Percentiles rank a stretch among this genome's conserved stretches.
Conservation (phyloP, 2,888 invertebrate genomes). For the Cremastinae sp. region DNA sequence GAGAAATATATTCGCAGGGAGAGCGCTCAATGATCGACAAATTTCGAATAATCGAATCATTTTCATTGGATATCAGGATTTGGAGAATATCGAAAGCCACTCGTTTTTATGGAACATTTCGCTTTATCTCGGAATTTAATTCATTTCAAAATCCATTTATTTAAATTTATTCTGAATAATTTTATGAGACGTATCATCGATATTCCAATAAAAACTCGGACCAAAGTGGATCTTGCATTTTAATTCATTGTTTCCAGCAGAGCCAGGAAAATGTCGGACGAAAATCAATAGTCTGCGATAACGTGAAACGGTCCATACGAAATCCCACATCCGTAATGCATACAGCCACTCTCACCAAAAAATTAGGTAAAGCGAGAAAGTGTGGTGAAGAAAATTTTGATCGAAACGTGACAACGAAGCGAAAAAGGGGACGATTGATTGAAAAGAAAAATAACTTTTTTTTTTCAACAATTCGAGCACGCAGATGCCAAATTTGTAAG, state of each 20-base stretch:
- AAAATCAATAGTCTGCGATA: too few species aligned
- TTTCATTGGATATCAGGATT: neutral
- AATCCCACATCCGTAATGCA: constrained; percentile 17
- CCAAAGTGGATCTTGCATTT: constrained; percentile 1
- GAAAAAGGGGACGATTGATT: constrained; percentile 3
- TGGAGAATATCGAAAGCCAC: neutral
- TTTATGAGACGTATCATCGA: neutral
- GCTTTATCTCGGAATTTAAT: neutral
- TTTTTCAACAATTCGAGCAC: constrained; percentile 6
- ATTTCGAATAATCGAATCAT: constrained; percentile 5
- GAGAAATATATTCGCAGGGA: constrained; percentile 18
- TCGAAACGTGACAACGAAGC: constrained; percentile 55
- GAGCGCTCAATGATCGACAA: constrained; percentile 42
- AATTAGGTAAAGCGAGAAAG: constrained; percentile 10
- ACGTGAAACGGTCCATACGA: too few species aligned
- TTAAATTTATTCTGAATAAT: too few species aligned
- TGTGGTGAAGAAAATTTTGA: constrained; percentile 44
- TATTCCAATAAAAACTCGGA: neutral
- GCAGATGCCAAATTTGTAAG: constrained; percentile 1
- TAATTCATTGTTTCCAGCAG: too few species aligned
- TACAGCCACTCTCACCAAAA: constrained; percentile 1
- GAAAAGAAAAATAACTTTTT: too few species aligned
- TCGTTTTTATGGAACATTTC: neutral
- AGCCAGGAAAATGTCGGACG: neutral
- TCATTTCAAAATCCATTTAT: neutral